phyloP scores from a whole-genome alignment of 2,797 vertebrate genomes.

The Aplochiton taeniatus region DNA sequence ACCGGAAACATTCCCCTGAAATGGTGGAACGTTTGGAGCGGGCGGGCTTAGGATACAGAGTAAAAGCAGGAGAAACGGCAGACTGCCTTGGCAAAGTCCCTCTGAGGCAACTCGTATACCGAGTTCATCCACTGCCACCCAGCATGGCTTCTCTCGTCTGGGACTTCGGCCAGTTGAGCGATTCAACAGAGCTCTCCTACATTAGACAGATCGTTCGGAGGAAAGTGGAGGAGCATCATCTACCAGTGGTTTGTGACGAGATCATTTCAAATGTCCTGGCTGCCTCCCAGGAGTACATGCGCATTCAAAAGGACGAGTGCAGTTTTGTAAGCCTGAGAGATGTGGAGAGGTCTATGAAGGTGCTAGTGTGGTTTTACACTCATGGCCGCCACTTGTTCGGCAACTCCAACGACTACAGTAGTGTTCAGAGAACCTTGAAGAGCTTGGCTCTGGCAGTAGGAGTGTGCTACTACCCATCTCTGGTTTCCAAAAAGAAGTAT shows the following conservation, averaged over 20 bases:
- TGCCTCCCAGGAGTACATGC: constrained; percentile 75
- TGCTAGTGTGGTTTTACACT: constrained; percentile 78
- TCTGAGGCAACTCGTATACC: constrained; percentile 81
- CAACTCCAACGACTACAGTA: not conserved
- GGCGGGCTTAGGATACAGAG: constrained; percentile 80
- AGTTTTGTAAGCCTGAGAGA: constrained; percentile 82
- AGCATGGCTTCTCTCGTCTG: constrained; percentile 81
- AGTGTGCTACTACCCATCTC: constrained; percentile 79
- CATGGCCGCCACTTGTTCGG: constrained; percentile 58
- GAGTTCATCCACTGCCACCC: constrained; percentile 81
- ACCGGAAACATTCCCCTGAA: constrained; percentile 73
- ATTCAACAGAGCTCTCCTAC: constrained; percentile 74
- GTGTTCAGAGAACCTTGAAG: constrained; percentile 49
- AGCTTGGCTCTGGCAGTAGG: constrained; percentile 75
- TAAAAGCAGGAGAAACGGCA: constrained; percentile 74
- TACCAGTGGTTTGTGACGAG: constrained; percentile 50
- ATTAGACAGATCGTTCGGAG: constrained; percentile 77
- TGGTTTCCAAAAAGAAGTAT: constrained; percentile 69
- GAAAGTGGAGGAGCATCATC: constrained; percentile 37
- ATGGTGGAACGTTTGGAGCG: constrained; percentile 78
- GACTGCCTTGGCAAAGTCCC: constrained; percentile 81
- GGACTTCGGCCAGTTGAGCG: constrained; percentile 82
- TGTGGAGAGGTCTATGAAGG: constrained; percentile 79
- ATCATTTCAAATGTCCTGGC: constrained; percentile 70
- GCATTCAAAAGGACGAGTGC: constrained; percentile 71